A percentile compares a stretch with the other conserved stretches of the same genome.
Evolutionary conservation across 2,113 vertebrate species (phyloP).

Genomic region (Cynopterus brachyotis): DNA sequence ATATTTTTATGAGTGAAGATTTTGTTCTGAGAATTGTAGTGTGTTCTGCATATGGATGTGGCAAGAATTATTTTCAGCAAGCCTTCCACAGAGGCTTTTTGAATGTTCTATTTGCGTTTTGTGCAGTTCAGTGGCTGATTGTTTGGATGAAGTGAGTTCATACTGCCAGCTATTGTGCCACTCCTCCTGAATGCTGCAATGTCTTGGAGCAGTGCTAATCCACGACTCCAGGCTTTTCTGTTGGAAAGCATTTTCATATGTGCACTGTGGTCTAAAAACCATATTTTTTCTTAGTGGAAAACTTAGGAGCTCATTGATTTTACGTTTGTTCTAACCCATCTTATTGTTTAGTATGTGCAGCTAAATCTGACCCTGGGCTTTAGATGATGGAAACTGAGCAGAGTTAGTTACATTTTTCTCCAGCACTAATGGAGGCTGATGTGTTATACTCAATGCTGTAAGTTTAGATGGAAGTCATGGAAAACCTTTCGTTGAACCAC

Average conservation of each 20-base stretch:
- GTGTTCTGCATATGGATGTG: background rate
- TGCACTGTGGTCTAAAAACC: background rate
- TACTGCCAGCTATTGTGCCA: background rate
- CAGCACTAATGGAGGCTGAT: accelerated
- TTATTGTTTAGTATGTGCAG: background rate
- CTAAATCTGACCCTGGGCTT: background rate
- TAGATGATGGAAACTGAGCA: background rate
- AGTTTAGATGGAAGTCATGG: background rate
- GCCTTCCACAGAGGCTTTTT: background rate
- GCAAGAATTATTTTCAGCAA: background rate
- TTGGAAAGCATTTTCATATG: background rate
- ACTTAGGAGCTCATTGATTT: background rate
- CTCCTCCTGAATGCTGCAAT: no score
- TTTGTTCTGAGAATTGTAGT: background rate
- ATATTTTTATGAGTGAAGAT: background rate
- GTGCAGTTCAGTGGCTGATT: background rate
- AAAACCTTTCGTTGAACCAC: background rate
- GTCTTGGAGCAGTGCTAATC: background rate
- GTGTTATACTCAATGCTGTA: background rate
- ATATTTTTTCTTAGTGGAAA: background rate
- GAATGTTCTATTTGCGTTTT: background rate
- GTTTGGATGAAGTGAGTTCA: background rate
- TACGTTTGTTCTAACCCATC: background rate
- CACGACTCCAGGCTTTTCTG: background rate
- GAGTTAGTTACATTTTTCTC: background rate